phyloP scores from a whole-genome alignment of 1,140 invertebrate genomes.

The Thalassaphorura encarpata region DNA sequence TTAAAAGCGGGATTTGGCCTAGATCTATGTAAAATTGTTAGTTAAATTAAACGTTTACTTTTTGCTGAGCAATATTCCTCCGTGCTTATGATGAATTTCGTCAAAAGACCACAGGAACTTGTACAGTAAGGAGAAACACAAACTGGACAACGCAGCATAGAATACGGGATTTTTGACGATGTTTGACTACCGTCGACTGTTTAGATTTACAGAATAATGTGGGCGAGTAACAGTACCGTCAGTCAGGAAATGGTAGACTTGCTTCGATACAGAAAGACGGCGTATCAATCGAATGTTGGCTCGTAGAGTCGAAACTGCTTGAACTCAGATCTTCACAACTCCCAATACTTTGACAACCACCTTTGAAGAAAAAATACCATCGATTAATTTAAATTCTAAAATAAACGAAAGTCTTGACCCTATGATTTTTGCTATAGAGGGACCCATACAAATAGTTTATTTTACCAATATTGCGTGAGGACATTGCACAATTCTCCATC shows the following conservation, averaged over 20 bases:
- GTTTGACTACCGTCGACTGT: neutral
- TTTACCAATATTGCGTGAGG: conserved; percentile 49
- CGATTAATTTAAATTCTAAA: neutral
- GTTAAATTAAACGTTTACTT: neutral
- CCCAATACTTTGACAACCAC: conserved; percentile 47
- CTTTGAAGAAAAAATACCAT: conserved; percentile 33
- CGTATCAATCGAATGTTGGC: conserved; percentile 64
- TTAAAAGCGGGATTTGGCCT: neutral
- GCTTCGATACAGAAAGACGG: conserved; percentile 29
- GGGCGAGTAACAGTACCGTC: conserved; percentile 7
- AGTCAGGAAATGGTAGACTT: conserved; percentile 28
- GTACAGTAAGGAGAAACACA: conserved; percentile 2
- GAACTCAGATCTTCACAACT: conserved; percentile 64
- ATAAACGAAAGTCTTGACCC: neutral
- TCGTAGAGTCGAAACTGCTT: conserved; percentile 68
- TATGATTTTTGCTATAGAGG: too few relatives aligned
- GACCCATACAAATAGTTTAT: too few relatives aligned
- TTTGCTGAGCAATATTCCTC: neutral
- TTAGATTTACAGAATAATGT: too few relatives aligned
- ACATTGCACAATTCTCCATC: conserved; percentile 61
- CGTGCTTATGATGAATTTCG: neutral
- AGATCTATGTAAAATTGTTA: neutral
- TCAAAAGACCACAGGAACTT: conserved; percentile 2
- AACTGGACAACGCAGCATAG: conserved; percentile 2
- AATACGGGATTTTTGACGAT: neutral